Base-by-base conservation (phyloP, 2,888 invertebrate species). In the Drosophila lutescens region DNA sequence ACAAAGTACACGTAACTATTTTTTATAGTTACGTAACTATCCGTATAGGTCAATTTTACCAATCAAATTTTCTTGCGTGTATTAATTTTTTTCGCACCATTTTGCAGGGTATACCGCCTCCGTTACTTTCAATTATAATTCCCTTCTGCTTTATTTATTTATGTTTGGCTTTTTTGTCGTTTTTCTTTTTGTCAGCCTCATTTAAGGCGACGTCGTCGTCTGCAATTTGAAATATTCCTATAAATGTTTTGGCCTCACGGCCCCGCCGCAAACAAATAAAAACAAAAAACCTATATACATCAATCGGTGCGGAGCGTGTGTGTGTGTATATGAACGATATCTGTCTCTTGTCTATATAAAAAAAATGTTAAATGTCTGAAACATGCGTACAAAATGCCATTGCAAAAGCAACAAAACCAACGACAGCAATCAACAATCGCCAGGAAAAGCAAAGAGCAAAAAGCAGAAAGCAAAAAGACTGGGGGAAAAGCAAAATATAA, bases 361-460 rank as follows among this genome's bases (percentile, higher is more conserved):
- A 74, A 61, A 69, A 79, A 85, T 87, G 86, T 87, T 87, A 79
- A 87, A 83, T 83, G 83, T 74, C 86, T 74, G 65, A 83, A 86
- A 83, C 86, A 87, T 87, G 88, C 88, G 86, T 87, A 76, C 83
- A 82, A 85, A 87, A 87, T 87, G 86, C 76, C 81, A 86, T 73
- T 79, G 74, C 85, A 82, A 79, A 73, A 36, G 32, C 59, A 43
- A 60, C 34, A 63, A 67, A 59, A 59, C 34, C 49, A 61, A 40
- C 62, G 46, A 49, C 51, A 53, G 61, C 61, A 61, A 68, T 69
- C 72, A 72, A 65, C 73, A 72, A 72, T 70, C 51, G 46, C 51
- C 61, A 50, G 30, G 40, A 54, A 17, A 49, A 49, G 32, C 65
- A 71, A 51, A 57, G 78, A 50, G 59, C 69, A 59, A 34, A 54